Base-by-base conservation (phyloP, 1,140 invertebrate species). In the Nautilus pompilius region DNA sequence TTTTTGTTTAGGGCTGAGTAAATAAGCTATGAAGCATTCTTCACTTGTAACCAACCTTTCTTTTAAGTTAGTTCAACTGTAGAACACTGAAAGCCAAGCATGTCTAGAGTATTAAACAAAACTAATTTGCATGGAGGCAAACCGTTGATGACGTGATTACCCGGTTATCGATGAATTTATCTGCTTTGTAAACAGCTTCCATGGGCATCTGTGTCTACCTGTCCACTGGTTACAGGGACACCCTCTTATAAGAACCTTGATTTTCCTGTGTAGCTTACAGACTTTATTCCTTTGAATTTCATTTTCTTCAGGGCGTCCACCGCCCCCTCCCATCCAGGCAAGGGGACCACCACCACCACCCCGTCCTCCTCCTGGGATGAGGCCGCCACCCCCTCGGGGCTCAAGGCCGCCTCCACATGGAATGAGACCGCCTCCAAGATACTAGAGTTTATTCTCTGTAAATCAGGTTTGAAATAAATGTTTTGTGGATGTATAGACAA, bases 211-310 rank as follows among this genome's bases (percentile, higher is more conserved):
- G 20, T 41, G 36, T 41, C 8, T 10, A 41, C 8, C 8, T 10
- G n/a, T 41, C 8, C 8, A 41, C 8, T 10, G 36, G 8, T 10
- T 41, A 41, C n/a, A 41, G n/a, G 8, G n/a, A 41, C 8, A 41
- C 8, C 36, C n/a, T 41, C n/a, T 8, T 10, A 41, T 41, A 10
- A 10, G 8, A n/a, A 41, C n/a, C 8, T 41, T 41, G 8, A 10
- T n/a, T 10, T 41, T 41, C n/a, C n/a, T 41, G n/a, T 41, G n/a
- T 41, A n/a, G n/a, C 8, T 72, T 70, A n/a, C 63, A 69, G n/a
- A 73, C 73, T 64, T 71, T 72, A 34, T 81, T 82, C n/a, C 85
- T 84, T 0, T 85, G 85, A 20, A 22, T 49, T 45, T 30, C 20
- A 28, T 49, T 34, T 33, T 10, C 17, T 54, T 13, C 51, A 32